These are phyloP conservation scores for Ommatoiulus sabulosus DNA, from an alignment of 2,888 invertebrate genomes.

Conservation along the genomic window DNA sequence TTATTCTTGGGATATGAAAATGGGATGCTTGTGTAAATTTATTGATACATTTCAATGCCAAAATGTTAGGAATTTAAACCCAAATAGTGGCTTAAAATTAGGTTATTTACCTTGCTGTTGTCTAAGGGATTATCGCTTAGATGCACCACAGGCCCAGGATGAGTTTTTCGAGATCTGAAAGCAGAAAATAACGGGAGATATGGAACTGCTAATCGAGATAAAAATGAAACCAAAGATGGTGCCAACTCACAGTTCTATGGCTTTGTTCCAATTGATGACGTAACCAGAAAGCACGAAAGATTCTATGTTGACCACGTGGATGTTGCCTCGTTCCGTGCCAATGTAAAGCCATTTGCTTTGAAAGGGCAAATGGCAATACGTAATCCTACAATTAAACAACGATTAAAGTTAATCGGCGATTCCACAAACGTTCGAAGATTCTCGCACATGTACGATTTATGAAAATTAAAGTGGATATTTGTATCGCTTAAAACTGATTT, in stretches of 20 bases:
- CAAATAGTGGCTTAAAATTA: no score
- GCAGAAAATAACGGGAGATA: conserved; percentile 63
- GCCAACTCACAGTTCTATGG: conserved; percentile 95
- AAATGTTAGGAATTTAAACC: no score
- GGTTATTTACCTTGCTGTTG: conserved; percentile 85
- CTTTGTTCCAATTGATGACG: conserved; percentile 99
- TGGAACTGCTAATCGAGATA: background rate
- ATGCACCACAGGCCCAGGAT: conserved; percentile 96
- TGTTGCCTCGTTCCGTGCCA: conserved; percentile 97
- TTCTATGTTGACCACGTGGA: conserved; percentile 97
- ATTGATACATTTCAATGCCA: no score
- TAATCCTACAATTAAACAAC: conserved; percentile 77
- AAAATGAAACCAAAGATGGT: background rate
- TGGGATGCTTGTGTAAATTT: no score
- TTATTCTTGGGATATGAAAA: no score
- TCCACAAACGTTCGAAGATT: background rate
- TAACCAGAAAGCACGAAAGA: conserved; percentile 96
- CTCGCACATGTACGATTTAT: no score
- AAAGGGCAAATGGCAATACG: conserved; percentile 93
- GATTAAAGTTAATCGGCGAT: conserved; percentile 55
- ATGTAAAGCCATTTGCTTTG: conserved; percentile 99
- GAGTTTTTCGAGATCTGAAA: conserved; percentile 91
- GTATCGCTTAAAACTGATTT: no score
- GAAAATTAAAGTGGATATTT: no score
- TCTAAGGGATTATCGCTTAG: conserved; percentile 97